These are phyloP conservation scores for Lycia hirtaria DNA, from an alignment of 2,888 invertebrate genomes.

Conservation along the genomic window DNA sequence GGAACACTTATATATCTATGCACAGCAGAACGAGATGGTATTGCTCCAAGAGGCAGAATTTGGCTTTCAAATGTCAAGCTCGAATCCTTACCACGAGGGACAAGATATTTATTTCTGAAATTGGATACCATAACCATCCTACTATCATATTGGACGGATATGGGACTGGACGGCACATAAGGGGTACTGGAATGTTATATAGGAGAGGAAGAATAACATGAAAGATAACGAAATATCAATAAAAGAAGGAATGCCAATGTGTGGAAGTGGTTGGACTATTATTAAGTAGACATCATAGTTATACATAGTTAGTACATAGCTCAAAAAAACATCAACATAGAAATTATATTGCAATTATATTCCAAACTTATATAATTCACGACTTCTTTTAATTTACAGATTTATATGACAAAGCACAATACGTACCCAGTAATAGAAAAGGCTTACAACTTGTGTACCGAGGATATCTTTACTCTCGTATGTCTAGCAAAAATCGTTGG, in stretches of 20 bases:
- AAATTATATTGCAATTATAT: too few species aligned
- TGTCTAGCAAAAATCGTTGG: slow-evolving; percentile 54
- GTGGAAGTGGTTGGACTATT: too few species aligned
- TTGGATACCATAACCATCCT: slow-evolving; percentile 47
- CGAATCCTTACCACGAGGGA: slow-evolving; percentile 39
- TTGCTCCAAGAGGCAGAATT: slow-evolving; percentile 50
- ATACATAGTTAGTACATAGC: too few species aligned
- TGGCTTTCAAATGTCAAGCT: slow-evolving; percentile 48
- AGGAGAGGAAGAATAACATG: background rate
- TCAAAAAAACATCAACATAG: too few species aligned
- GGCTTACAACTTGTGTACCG: slow-evolving; percentile 35
- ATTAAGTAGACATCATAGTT: too few species aligned
- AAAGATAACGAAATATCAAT: background rate
- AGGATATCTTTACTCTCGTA: slow-evolving; percentile 46
- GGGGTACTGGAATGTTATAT: background rate
- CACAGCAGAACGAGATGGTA: slow-evolving; percentile 52
- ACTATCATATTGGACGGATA: slow-evolving; percentile 10
- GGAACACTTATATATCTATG: slow-evolving; percentile 42
- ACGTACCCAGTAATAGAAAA: slow-evolving; percentile 27
- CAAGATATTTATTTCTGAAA: slow-evolving; percentile 35
- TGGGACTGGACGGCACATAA: background rate
- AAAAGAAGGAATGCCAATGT: too few species aligned
- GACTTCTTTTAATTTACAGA: background rate
- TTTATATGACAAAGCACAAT: background rate
- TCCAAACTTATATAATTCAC: too few species aligned